These are phyloP conservation scores for Chaetophractus vellerosus DNA, from an alignment of 2,797 vertebrate genomes.

Conservation along the genomic window DNA sequence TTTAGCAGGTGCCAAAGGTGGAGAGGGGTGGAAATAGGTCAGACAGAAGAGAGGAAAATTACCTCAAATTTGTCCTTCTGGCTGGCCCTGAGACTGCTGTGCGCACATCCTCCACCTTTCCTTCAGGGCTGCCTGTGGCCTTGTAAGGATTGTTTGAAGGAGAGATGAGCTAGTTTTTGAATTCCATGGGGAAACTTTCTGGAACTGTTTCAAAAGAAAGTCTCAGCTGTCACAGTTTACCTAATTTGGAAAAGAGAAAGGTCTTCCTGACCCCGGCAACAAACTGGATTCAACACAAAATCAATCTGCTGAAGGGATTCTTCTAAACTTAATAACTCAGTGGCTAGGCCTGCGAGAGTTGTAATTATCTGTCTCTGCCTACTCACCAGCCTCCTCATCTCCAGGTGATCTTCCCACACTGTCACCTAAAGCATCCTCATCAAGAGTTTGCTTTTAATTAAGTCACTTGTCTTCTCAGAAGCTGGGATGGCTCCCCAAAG, in stretches of 20 bases:
- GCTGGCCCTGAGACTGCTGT: background rate
- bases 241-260: constrained; percentile 75
- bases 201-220: constrained; percentile 53
- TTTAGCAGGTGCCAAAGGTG: background rate
- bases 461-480: constrained; percentile 14
- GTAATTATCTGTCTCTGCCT: background rate
- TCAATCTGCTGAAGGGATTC: constrained; percentile 5
- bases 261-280: constrained; percentile 64
- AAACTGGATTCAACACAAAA: background rate
- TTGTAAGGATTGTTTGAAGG: background rate
- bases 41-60: background rate
- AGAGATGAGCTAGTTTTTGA: background rate
- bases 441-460: constrained; percentile 48
- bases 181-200: constrained; percentile 16
- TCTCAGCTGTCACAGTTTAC: constrained; percentile 60
- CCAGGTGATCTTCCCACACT: background rate
- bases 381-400: background rate
- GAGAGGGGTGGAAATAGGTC: background rate
- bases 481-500: background rate
- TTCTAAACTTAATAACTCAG: background rate
- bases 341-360: background rate
- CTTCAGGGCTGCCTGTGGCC: background rate
- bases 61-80: background rate
- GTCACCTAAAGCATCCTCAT: background rate
- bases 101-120: background rate